These are phyloP conservation scores for Callinectes sapidus DNA, from an alignment of 2,888 invertebrate species.

Conservation along the genomic window DNA sequence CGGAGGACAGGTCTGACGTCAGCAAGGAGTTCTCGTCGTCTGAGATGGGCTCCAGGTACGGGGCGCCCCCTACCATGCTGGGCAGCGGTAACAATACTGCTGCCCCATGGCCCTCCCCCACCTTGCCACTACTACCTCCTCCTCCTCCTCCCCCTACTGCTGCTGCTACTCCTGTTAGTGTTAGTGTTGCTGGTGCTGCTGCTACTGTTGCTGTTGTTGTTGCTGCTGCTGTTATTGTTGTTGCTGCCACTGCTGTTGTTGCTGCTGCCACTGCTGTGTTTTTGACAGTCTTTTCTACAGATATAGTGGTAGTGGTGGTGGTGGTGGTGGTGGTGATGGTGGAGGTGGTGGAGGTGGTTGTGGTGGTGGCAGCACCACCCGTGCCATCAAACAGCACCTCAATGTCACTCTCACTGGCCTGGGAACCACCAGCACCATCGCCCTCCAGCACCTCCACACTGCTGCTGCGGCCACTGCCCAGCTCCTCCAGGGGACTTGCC, in stretches of 20 bases:
- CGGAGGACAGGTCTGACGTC: conserved; percentile 48
- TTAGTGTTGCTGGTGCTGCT: neutral
- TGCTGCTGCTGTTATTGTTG: too few relatives aligned
- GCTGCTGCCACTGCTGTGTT: too few relatives aligned
- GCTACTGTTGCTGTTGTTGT: too few relatives aligned
- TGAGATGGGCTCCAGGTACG: conserved; percentile 61
- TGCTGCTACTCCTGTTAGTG: neutral
- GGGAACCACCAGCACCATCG: conserved; percentile 23
- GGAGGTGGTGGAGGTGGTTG: neutral
- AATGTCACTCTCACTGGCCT: conserved; percentile 55
- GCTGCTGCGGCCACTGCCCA: neutral
- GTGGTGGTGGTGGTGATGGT: neutral
- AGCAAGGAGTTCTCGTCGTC: conserved; percentile 64
- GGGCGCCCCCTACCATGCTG: neutral
- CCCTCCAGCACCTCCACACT: conserved; percentile 22
- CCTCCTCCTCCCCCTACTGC: neutral
- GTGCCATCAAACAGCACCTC: conserved; percentile 50
- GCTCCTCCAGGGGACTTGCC: neutral
- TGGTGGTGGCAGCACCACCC: neutral
- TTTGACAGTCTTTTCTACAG: neutral
- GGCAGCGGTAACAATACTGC: neutral
- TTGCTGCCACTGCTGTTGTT: neutral
- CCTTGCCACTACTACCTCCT: neutral
- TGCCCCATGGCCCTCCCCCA: neutral
- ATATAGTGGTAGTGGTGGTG: neutral